A percentile compares a stretch with the other conserved stretches of the same genome.
Evolutionary conservation across 1,140 invertebrate species (phyloP).

Genomic region (Brachionus rubens): DNA sequence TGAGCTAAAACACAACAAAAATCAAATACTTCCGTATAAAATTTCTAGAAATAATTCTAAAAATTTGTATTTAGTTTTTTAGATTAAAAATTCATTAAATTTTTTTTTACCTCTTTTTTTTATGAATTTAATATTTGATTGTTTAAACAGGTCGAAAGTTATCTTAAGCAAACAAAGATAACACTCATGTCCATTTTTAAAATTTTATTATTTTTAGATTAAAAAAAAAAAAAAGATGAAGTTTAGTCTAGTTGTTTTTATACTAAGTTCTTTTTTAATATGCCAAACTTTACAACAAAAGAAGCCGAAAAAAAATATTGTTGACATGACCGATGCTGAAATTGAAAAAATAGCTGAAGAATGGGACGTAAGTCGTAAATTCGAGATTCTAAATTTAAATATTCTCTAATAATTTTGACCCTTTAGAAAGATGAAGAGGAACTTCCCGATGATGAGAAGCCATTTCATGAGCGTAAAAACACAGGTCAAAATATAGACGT

Average conservation of each 20-base stretch:
- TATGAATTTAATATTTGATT: too few relatives aligned
- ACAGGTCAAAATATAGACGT: background rate
- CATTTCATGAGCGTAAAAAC: background rate
- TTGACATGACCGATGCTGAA: conserved; percentile 29
- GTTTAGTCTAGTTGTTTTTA: background rate
- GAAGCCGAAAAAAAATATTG: conserved; percentile 4
- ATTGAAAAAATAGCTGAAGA: conserved; percentile 27
- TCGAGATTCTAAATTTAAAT: too few relatives aligned
- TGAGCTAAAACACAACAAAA: too few relatives aligned
- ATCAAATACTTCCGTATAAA: too few relatives aligned
- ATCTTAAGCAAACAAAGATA: too few relatives aligned
- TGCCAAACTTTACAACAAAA: background rate
- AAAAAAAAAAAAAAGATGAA: background rate
- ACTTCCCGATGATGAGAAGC: conserved; percentile 14
- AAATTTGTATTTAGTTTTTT: background rate
- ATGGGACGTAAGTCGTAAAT: conserved; percentile 41
- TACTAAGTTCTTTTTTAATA: background rate
- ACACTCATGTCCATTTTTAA: too few relatives aligned
- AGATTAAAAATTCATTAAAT: background rate
- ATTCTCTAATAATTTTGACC: too few relatives aligned
- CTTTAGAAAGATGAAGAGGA: conserved; percentile 40
- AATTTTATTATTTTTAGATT: too few relatives aligned
- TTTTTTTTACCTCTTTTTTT: too few relatives aligned
- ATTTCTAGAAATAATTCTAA: too few relatives aligned
- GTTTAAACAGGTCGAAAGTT: conserved; percentile 15